Percentiles rank a stretch among this genome's conserved stretches.
phyloP scores from a whole-genome alignment of 2,113 vertebrate genomes.

The Pseudorhombus dupliciocellatus region DNA sequence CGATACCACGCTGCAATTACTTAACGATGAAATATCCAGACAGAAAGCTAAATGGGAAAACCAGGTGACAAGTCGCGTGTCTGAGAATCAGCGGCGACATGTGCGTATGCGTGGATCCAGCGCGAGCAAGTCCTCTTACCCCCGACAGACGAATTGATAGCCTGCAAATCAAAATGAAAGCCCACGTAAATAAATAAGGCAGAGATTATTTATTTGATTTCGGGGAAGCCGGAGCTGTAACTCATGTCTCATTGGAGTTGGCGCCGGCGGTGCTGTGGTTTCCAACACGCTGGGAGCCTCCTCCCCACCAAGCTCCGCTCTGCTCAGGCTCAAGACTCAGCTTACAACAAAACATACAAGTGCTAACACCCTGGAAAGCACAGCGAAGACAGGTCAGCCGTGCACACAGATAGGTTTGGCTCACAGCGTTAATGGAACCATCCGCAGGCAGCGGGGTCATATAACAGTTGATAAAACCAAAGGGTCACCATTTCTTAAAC shows the following conservation, averaged over 20 bases:
- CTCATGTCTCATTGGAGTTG: slow-evolving; percentile 66
- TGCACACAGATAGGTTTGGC: slow-evolving; percentile 9
- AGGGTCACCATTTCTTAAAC: not conserved
- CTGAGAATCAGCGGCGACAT: slow-evolving; percentile 13
- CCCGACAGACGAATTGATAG: slow-evolving; percentile 34
- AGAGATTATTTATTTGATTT: slow-evolving; percentile 71
- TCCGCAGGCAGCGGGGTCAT: not conserved
- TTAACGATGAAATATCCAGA: slow-evolving; percentile 46
- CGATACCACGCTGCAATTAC: slow-evolving; percentile 34
- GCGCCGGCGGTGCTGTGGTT: slow-evolving; percentile 55
- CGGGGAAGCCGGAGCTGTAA: slow-evolving; percentile 60
- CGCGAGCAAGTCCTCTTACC: slow-evolving; percentile 5
- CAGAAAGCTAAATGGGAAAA: slow-evolving; percentile 39
- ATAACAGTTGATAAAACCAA: slow-evolving; percentile 5
- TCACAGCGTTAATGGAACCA: slow-evolving; percentile 7
- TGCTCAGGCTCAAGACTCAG: slow-evolving; percentile 49
- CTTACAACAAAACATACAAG: slow-evolving; percentile 39
- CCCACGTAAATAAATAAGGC: slow-evolving; percentile 65
- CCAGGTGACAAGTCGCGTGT: slow-evolving; percentile 45
- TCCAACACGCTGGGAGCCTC: slow-evolving; percentile 60
- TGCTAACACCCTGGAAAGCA: slow-evolving; percentile 25
- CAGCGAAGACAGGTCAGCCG: slow-evolving; percentile 7
- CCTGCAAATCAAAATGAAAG: slow-evolving; percentile 60
- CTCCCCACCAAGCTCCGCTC: slow-evolving; percentile 44
- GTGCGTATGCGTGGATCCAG: not conserved